These are phyloP conservation scores for Eonycteris spelaea DNA, from an alignment of 2,113 vertebrate genomes.

Conservation along the genomic window DNA sequence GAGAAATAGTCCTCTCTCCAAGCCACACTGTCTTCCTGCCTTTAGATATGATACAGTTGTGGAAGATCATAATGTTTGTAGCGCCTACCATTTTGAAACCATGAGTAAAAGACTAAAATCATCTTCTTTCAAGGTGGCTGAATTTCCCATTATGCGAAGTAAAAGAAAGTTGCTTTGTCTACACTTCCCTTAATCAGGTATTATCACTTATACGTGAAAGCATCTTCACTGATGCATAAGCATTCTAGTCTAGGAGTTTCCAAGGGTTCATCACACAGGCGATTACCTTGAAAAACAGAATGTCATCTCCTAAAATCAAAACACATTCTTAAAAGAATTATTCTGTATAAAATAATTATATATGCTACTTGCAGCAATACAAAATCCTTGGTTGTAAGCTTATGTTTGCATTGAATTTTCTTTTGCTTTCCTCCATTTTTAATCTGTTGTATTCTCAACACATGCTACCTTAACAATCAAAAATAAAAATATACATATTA, in stretches of 20 bases:
- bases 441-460: background rate
- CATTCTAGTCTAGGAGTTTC: background rate
- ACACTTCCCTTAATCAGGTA: background rate
- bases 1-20: background rate
- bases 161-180: background rate
- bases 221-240: background rate
- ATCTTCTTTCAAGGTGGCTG: background rate
- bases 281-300: background rate
- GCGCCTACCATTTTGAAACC: background rate
- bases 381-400: background rate
- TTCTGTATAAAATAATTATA: background rate
- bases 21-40: background rate
- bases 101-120: background rate
- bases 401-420: background rate
- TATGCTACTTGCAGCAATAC: background rate
- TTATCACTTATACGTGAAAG: background rate
- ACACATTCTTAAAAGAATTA: background rate
- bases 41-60: background rate
- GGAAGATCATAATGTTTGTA: background rate
- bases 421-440: background rate
- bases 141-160: background rate
- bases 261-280: background rate
- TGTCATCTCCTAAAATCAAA: background rate
- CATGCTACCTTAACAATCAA: background rate
- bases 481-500: background rate